Evolutionary conservation across 2,797 vertebrate genomes (phyloP), one percentile per base, ranked within the genome.

Genomic region (Oryzias dopingdopingensis): DNA sequence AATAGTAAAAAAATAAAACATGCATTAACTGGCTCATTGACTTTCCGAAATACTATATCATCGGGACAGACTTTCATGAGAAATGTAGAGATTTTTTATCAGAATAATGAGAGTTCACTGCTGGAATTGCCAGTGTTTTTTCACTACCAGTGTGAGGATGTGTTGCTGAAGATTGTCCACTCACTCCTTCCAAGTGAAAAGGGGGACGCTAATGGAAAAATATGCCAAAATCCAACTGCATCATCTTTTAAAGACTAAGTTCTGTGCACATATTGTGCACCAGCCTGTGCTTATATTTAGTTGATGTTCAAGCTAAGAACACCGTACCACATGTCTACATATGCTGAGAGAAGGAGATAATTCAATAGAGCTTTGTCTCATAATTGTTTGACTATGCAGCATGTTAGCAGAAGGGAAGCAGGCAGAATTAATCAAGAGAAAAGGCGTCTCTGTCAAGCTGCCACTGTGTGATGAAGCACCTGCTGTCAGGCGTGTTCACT

Each of bases 391-490:
- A 49, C 10, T 13, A 45, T 61, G 57, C 60, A 13, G 43, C 15
- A 4, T 56, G 44, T 74, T 65, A 58, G 70, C 44, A 49, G 74
- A 59, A 55, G 52, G 49, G 42, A 48, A 77, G 72, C 56, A 44
- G 56, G 73, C 56, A 55, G 70, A 76, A 86, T 84, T 81, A 84
- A 89, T 90, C 82, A 84, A 54, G 64, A 75, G 72, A 63, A 80
- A 78, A 84, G 64, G 59, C 80, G 70, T 65, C 67, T 22, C 72
- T 82, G 81, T 85, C 79, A 82, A 79, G 60, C 79, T 84, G 85
- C 72, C 73, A 76, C 59, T 2, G 56, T 56, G 62, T 84, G 86
- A 88, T 85, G 86, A 88, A 88, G 86, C 86, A 87, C 85, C 82
- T 68, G 67, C 77, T 79, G 77, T 81, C 86, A 80, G 80, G 72